These are phyloP conservation scores for Noctua janthe DNA, from an alignment of 2,888 invertebrate genomes.

Conservation along the genomic window DNA sequence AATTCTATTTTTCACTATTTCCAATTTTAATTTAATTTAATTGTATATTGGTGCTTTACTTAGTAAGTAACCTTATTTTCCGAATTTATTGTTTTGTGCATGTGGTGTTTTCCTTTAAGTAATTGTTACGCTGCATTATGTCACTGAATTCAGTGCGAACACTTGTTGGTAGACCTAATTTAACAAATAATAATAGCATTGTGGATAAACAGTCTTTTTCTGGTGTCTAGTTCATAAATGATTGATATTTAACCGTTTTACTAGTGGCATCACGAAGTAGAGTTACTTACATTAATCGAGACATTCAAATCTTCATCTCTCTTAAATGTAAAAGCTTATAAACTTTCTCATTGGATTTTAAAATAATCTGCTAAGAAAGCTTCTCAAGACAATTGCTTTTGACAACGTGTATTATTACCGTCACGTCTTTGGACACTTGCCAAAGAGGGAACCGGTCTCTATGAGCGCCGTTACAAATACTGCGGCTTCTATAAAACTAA, in stretches of 20 bases:
- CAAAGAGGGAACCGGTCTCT: slow-evolving; percentile 43
- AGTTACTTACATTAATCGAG: neutral
- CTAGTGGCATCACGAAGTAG: neutral
- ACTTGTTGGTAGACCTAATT: no score
- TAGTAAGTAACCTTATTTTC: no score
- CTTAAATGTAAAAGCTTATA: neutral
- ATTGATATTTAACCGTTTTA: neutral
- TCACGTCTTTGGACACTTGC: slow-evolving; percentile 37
- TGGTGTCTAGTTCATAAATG: neutral
- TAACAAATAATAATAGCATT: no score
- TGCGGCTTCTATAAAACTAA: slow-evolving; percentile 67
- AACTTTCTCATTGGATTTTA: neutral
- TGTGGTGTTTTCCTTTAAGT: no score
- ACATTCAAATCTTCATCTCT: neutral
- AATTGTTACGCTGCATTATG: no score
- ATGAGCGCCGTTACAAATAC: slow-evolving; percentile 59
- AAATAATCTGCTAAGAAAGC: neutral
- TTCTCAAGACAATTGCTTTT: slow-evolving; percentile 20
- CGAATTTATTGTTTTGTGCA: no score
- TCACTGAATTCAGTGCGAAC: no score
- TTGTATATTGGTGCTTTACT: no score
- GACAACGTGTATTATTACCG: slow-evolving; percentile 16
- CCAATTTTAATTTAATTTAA: no score
- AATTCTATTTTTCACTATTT: no score
- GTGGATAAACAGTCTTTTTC: no score